Evolutionary conservation across 1,140 invertebrate genomes (phyloP).

Genomic region (Sarcophaga bullata): DNA sequence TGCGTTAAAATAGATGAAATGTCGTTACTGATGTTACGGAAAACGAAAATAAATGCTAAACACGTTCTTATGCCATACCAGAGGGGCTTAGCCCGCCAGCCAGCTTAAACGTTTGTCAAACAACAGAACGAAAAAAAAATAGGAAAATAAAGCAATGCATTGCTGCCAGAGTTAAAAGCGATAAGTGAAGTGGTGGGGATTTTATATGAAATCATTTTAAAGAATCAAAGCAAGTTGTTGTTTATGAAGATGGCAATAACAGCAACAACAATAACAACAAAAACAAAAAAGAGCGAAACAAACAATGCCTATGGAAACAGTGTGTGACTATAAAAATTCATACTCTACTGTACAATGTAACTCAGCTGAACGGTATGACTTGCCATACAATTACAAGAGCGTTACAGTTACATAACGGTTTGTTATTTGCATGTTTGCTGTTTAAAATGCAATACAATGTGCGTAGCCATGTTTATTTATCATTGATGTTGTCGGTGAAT

Average conservation of each 20-base stretch:
- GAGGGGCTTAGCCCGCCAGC: neutral
- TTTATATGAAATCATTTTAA: too few species aligned
- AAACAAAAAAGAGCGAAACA: neutral
- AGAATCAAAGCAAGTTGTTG: too few species aligned
- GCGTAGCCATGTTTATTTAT: conserved; percentile 2
- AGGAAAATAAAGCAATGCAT: neutral
- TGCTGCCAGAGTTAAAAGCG: neutral
- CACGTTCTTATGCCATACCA: conserved; percentile 15
- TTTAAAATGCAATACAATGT: neutral
- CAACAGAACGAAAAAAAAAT: neutral
- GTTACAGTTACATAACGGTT: too few species aligned
- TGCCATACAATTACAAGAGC: too few species aligned
- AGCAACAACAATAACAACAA: neutral
- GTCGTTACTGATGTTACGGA: conserved; percentile 37
- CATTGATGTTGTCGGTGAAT: conserved; percentile 24
- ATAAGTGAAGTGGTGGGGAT: too few species aligned
- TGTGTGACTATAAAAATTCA: neutral
- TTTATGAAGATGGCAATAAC: neutral
- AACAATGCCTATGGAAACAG: neutral
- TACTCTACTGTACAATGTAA: neutral
- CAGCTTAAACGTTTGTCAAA: neutral
- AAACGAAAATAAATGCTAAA: conserved; percentile 35
- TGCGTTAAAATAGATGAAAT: conserved; percentile 34
- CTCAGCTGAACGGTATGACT: neutral
- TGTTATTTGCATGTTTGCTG: too few species aligned